Evolutionary conservation across 2,888 invertebrate genomes (phyloP).

Genomic region (Ctena decussata): DNA sequence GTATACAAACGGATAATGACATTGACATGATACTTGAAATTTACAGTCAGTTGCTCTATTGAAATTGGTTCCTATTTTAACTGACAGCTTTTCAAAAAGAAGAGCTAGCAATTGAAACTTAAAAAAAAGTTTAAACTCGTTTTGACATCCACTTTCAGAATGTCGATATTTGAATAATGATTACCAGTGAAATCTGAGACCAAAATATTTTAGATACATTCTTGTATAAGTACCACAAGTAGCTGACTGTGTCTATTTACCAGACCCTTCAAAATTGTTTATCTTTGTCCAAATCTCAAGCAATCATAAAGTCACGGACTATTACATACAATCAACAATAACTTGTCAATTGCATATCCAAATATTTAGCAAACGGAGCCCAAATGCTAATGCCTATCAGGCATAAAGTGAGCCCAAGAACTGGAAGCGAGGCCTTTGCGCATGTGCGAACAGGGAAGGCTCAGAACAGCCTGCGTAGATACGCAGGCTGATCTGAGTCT

Average conservation of each 20-base stretch:
- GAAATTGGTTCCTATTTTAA: no score
- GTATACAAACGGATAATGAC: no score
- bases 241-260: background rate
- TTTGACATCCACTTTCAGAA: background rate
- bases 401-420: no score
- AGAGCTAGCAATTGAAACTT: no score
- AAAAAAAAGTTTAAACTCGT: no score
- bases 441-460: no score
- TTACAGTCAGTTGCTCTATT: no score
- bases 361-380: background rate
- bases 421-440: no score
- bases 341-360: slow-evolving; percentile 4
- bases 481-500: no score
- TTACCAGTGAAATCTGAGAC: background rate
- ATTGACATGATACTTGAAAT: no score
- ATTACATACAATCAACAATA: background rate
- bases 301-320: slow-evolving; percentile 4
- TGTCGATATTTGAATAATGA: background rate
- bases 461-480: no score
- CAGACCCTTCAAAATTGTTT: background rate
- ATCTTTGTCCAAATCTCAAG: background rate
- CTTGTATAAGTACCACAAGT: background rate
- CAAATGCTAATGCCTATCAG: slow-evolving; percentile 1
- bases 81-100: no score
- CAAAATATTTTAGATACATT: background rate